Evolutionary conservation across 2,113 vertebrate species (phyloP).

Genomic region (Mionectes macconnelli): DNA sequence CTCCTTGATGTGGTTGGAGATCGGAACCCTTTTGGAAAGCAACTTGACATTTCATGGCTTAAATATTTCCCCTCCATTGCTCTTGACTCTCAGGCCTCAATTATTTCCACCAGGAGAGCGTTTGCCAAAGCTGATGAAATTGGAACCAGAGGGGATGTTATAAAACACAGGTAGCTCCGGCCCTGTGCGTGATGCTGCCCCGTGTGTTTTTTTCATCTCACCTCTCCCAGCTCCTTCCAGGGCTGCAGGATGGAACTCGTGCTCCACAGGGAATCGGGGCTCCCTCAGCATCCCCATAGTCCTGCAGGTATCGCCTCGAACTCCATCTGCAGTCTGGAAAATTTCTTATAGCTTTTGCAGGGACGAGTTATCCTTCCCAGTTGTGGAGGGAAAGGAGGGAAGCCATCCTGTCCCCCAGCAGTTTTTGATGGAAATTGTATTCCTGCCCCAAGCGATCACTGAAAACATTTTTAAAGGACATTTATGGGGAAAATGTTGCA

Average conservation of each 20-base stretch:
- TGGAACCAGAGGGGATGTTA: slow-evolving; percentile 50
- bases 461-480: slow-evolving; percentile 51
- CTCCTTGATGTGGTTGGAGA: slow-evolving; percentile 78
- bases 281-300: background rate
- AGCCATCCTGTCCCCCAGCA: slow-evolving; percentile 36
- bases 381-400: slow-evolving; percentile 35
- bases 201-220: slow-evolving; percentile 2
- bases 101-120: slow-evolving; percentile 48
- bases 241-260: background rate
- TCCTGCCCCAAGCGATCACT: background rate
- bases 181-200: slow-evolving; percentile 16
- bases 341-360: slow-evolving; percentile 62
- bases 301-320: background rate
- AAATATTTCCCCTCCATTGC: slow-evolving; percentile 73
- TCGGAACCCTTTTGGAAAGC: slow-evolving; percentile 70
- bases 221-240: background rate
- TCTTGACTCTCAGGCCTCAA: slow-evolving; percentile 67
- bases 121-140: slow-evolving; percentile 68
- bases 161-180: slow-evolving; percentile 60
- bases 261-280: background rate
- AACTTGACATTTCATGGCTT: slow-evolving; percentile 74
- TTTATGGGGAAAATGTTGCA: slow-evolving; percentile 44
- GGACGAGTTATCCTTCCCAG: slow-evolving; percentile 29
- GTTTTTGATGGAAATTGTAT: slow-evolving; percentile 47
- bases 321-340: slow-evolving; percentile 52